Evolutionary conservation across 37 sponge, comb jelly and placozoan genomes (phyloP).

Genomic region (Crambe crambe): DNA sequence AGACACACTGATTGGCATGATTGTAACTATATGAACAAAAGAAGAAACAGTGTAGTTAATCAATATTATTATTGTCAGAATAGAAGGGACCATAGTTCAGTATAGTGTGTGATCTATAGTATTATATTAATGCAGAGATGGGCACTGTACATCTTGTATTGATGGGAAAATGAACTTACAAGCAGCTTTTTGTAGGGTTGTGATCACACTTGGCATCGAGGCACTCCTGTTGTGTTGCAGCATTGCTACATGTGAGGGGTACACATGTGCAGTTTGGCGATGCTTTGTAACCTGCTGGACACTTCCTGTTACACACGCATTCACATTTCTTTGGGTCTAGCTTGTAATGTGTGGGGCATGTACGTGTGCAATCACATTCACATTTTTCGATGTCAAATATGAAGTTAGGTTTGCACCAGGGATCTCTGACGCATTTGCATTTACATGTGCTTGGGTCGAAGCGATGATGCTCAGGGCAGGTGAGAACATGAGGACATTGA

Average conservation of each 20-base stretch:
- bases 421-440: neutral
- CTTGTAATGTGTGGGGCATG: constrained; percentile 8
- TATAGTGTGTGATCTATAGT: too few species aligned
- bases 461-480: neutral
- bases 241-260: constrained; percentile 36
- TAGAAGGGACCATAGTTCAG: too few species aligned
- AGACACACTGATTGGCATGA: neutral
- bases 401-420: neutral
- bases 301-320: constrained; percentile 44
- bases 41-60: too few species aligned
- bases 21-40: neutral
- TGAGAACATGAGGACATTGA: constrained; percentile 10
- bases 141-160: neutral
- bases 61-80: too few species aligned
- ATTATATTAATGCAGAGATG: neutral
- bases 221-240: constrained; percentile 18
- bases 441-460: constrained; percentile 12
- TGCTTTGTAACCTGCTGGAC: constrained; percentile 15
- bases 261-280: constrained; percentile 33
- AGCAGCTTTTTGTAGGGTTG: constrained; percentile 15
- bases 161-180: neutral
- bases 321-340: constrained; percentile 42
- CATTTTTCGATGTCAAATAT: neutral
- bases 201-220: constrained; percentile 27
- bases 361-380: constrained; percentile 19